Evolutionary conservation across 2,888 invertebrate species (phyloP), one percentile per base, ranked within the genome.

Genomic region (Tupiocoris notatus): DNA sequence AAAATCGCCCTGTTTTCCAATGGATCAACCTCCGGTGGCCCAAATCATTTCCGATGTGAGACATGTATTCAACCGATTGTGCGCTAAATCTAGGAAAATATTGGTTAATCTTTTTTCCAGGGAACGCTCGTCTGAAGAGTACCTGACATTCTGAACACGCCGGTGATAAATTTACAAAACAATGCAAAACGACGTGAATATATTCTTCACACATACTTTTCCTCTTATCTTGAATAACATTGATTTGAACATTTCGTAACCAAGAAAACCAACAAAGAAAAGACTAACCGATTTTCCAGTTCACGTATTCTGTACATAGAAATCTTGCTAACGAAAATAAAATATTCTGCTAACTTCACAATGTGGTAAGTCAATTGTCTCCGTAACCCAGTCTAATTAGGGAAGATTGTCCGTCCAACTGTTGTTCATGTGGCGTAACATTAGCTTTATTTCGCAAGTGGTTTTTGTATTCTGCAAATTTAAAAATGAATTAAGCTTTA

Each of bases 101-200:
- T 59, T 59, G 59, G 18, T 59, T 70, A 70, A 70, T 73, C 56
- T 61, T 73, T 39, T 39, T 73, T 73, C 21, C 73, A 73, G 73
- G 62, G 39, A 62, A 21, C 22, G 62, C 62, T 62, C 73, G 39
- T 20, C 73, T 73, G 73, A 73, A 62, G 73, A 73, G 73, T 62
- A 22, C 24, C 73, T 23, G 63, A 73, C 22, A 62, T 25, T 57
- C 62, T 62, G 62, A 61, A 61, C 63, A 39, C 39, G 39, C 62
- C 54, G 65, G 17, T 22, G 39, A 54, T 62, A 62, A 62, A 62
- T 18, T 62, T 62, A 73, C 73, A 73, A 17, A 59, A 73, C 61
- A 62, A 73, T 73, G 73, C 62, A 61, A 73, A 63, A 39, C 73
- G 73, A 73, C 73, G 73, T 73, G 73, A 73, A 73, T 73, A 73